These are phyloP conservation scores for Neria commutata DNA, from an alignment of 2,888 invertebrate species.

Conservation along the genomic window DNA sequence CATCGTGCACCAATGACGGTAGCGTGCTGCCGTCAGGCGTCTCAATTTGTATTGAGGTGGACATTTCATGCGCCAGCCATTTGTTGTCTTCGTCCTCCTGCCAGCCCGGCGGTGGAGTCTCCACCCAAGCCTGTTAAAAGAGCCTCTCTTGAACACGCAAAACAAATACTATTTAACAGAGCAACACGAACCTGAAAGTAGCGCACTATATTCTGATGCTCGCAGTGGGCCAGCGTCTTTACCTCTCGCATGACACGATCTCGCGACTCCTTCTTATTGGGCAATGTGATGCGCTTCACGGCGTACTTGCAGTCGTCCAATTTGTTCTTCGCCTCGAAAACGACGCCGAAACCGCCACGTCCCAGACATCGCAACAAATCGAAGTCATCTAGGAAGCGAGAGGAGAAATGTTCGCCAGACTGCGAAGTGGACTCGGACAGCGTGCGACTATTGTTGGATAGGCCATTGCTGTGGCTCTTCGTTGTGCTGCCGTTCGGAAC, in stretches of 20 bases:
- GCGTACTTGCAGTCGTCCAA: constrained; percentile 95
- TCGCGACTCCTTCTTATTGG: constrained; percentile 80
- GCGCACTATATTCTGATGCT: constrained; percentile 93
- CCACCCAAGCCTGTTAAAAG: constrained; percentile 83
- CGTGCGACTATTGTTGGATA: constrained; percentile 30
- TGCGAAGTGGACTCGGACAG: constrained; percentile 52
- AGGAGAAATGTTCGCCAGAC: constrained; percentile 57
- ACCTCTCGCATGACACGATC: constrained; percentile 94
- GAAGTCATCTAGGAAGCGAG: constrained; percentile 84
- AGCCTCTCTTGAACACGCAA: constrained; percentile 61
- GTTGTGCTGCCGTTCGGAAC: constrained; percentile 27
- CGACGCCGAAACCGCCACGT: constrained; percentile 94
- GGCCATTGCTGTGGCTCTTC: constrained; percentile 23
- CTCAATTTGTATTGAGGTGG: constrained; percentile 61
- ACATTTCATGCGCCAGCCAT: constrained; percentile 51
- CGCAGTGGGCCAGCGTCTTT: constrained; percentile 89
- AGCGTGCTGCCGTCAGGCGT: constrained; percentile 55
- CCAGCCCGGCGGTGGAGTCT: constrained; percentile 89
- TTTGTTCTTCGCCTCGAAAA: constrained; percentile 92
- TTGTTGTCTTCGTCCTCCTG: constrained; percentile 78
- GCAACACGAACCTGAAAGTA: constrained; percentile 65
- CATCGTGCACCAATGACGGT: constrained; percentile 26
- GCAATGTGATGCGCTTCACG: constrained; percentile 89
- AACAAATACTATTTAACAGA: neutral
- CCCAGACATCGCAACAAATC: constrained; percentile 81